Conservation (phyloP, 2,113 vertebrate genomes). For the Leiothrix lutea region DNA sequence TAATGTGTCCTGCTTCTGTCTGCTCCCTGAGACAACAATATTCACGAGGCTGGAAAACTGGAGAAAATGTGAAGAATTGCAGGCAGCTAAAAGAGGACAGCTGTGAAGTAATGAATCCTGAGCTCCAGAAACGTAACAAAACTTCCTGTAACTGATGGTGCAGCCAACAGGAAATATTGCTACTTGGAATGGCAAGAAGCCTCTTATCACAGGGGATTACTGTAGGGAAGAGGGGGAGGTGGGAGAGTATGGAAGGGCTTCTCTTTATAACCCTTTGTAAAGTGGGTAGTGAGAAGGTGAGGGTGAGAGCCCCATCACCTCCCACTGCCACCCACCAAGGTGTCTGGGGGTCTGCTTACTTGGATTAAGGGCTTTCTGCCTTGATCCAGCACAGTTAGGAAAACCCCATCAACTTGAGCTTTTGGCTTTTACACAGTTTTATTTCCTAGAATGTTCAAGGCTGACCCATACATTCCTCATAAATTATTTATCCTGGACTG, state of each 20-base stretch:
- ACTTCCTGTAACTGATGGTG: neutral
- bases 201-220: neutral
- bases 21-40: neutral
- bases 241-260: neutral
- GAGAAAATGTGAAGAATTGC: neutral
- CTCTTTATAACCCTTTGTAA: neutral
- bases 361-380: neutral
- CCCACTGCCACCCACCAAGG: neutral
- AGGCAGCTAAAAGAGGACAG: neutral
- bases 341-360: neutral
- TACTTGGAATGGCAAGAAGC: neutral
- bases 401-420: neutral
- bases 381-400: neutral
- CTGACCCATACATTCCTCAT: neutral
- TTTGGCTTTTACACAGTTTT: neutral
- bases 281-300: neutral
- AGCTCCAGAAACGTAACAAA: neutral
- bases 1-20: neutral
- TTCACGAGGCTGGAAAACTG: neutral
- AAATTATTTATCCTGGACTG: neutral
- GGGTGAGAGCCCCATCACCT: neutral
- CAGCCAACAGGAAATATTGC: neutral
- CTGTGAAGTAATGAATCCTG: neutral
- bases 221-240: neutral
- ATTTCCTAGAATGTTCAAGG: neutral